Evolutionary conservation across 2,888 invertebrate genomes (phyloP).

Genomic region (Galerucella calmariensis): DNA sequence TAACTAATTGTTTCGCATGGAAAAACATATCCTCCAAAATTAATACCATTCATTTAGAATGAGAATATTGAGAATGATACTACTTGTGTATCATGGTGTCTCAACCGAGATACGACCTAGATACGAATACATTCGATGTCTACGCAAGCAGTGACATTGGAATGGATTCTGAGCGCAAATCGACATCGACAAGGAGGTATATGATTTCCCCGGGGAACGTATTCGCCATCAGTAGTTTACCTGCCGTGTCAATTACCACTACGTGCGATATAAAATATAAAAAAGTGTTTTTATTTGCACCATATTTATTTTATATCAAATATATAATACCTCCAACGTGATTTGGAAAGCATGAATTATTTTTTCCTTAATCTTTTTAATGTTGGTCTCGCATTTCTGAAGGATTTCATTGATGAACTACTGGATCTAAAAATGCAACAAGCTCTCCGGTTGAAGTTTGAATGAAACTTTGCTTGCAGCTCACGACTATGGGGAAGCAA

Average conservation of each 20-base stretch:
- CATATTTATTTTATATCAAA: neutral
- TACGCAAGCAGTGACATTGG: constrained; percentile 21
- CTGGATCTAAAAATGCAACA: too few relatives aligned
- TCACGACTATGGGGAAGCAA: too few relatives aligned
- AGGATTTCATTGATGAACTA: too few relatives aligned
- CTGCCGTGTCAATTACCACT: constrained; percentile 25
- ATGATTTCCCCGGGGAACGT: constrained; percentile 27
- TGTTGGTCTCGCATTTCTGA: too few relatives aligned
- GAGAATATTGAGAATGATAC: neutral
- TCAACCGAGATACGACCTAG: constrained; percentile 24
- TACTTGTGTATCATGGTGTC: constrained; percentile 16
- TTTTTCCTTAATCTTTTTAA: too few relatives aligned
- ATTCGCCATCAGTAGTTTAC: constrained; percentile 29
- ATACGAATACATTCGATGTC: constrained; percentile 14
- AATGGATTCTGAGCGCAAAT: constrained; percentile 27
- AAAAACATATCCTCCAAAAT: too few relatives aligned
- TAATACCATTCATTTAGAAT: neutral
- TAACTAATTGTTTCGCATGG: too few relatives aligned
- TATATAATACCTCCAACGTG: neutral
- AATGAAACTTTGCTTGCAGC: too few relatives aligned
- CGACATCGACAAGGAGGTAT: constrained; percentile 33
- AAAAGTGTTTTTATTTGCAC: constrained; percentile 7
- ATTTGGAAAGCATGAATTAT: too few relatives aligned
- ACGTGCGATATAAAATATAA: neutral
- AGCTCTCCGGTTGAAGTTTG: too few relatives aligned